Evolutionary conservation across 2,888 invertebrate species (phyloP), one percentile per base, ranked within the genome.

Genomic region (Stenchaetothrips biformis): DNA sequence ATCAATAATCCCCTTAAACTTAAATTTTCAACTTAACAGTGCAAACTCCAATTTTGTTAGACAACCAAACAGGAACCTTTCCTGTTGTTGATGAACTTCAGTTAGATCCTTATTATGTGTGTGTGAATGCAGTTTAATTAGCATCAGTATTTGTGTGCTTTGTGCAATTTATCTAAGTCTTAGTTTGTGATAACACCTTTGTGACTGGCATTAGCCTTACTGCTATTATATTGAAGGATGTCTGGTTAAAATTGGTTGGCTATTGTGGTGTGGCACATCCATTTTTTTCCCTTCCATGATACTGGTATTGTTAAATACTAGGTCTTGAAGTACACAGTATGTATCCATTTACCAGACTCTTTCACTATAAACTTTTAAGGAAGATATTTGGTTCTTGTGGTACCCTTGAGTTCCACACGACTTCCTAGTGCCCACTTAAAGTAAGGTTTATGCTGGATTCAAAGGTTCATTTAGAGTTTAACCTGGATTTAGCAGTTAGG

Each of bases 401-500:
- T 74, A 25, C 67, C 67, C 11, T 21, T 25, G 67, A 25, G 67
- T 25, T 74, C 67, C 67, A 74, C 67, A 74, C 67, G 67, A 74
- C 67, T 74, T 74, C 67, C 67, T 74, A 74, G 67, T 74, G 67
- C 67, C 67, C 67, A 74, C 67, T 74, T 74, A 21, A 74, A 74
- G 67, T 74, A 74, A 74, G 67, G 67, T 74, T 74, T 74, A 21
- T 74, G 67, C 67, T 74, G 11, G 67, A 74, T 74, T 74, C 67
- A 74, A 74, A 74, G 67, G 67, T 25, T 21, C 25, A 7, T 74
- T 67, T 74, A 74, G 67, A 18, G 7, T 74, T 9, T 74, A 74
- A 74, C 11, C 67, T 6, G 25, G 67, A 25, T 74, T 74, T 21
- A 21, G 25, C 25, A 74, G 67, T 6, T 74, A 74, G 25, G 67